Base-by-base conservation (phyloP, 1,140 invertebrate species). In the Drosophila varians region DNA sequence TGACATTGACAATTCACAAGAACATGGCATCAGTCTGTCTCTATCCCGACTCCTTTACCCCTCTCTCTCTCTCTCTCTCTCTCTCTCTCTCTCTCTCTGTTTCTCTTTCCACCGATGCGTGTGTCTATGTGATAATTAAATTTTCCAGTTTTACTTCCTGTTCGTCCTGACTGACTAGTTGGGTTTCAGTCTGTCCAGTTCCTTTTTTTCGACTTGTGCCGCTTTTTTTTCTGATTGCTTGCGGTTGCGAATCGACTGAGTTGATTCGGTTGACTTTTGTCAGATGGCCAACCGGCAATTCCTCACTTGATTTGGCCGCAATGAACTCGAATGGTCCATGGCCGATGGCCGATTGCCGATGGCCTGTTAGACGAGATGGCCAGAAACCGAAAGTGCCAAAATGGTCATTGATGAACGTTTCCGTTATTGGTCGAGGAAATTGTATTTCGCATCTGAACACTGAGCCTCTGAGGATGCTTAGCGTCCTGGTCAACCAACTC, bases 1-100 rank as follows among this genome's bases (percentile, higher is more conserved):
- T 79, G 77, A 75, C 77, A 79, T 79, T 79, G 76, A 79, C 76
- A 79, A 79, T 79, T 74, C 76, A 71, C 64, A 79, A 64, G 71
- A 74, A 72, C 74, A 77, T 54, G 66, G 76, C 55, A 68, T 77
- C 74, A 66, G 58, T 74, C 58, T 47, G 36, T 56, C 47, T 25
- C 43, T 54, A 52, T 60, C 38, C 61, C 38, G 68, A 65, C 51
- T 52, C 55, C 46, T 45, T 6, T 36, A 12, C 25, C 23, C 34
- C 9, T 23, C 14, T 8, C 34, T 11, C 4, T 38, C 3, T 8
- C 21, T 19, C 11, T 4, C 4, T n/a, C 38, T 11, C 6, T 4
- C 6, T 21, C n/a, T n/a, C n/a, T n/a, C n/a, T n/a, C n/a, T n/a
- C n/a, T n/a, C n/a, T n/a, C n/a, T n/a, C n/a, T n/a, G n/a, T n/a